A percentile compares a stretch with the other conserved stretches of the same genome.
These are phyloP conservation scores for Ammodramus savannarum DNA, from an alignment of 2,113 vertebrate genomes.

Conservation along the genomic window DNA sequence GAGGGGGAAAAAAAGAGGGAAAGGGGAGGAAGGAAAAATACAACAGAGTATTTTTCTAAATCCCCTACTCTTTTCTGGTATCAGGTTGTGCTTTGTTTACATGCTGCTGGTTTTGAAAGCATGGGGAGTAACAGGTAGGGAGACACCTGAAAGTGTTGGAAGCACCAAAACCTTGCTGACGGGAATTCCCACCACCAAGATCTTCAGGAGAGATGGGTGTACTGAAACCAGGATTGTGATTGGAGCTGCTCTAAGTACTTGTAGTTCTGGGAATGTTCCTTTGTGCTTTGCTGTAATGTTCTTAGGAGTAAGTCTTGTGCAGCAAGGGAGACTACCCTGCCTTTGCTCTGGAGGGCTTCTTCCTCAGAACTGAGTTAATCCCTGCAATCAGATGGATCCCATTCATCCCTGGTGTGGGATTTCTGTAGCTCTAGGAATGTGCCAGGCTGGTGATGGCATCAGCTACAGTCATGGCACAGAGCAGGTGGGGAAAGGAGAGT, in stretches of 20 bases:
- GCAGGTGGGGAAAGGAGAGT: not conserved
- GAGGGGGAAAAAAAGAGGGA: accelerated
- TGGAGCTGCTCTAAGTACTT: not conserved
- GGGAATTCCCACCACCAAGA: not conserved
- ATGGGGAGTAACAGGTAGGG: not conserved
- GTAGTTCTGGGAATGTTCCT: not conserved
- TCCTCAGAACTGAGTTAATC: not conserved
- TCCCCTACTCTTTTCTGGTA: not conserved
- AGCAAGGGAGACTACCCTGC: not conserved
- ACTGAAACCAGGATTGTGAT: not conserved
- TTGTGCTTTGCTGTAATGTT: not conserved
- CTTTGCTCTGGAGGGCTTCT: not conserved
- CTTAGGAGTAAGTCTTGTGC: not conserved
- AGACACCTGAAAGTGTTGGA: not conserved
- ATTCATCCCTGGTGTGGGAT: not conserved
- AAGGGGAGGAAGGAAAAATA: not conserved
- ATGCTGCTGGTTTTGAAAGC: not conserved
- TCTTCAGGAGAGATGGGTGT: not conserved
- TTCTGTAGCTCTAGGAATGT: not conserved
- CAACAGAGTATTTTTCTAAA: not conserved
- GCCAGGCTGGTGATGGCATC: not conserved
- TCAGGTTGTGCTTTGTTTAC: not conserved
- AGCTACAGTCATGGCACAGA: not conserved
- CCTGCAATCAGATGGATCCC: not conserved
- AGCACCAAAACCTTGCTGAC: not conserved